Conservation (phyloP, 2,797 vertebrate genomes). For the Odontamblyopus rebecca region DNA sequence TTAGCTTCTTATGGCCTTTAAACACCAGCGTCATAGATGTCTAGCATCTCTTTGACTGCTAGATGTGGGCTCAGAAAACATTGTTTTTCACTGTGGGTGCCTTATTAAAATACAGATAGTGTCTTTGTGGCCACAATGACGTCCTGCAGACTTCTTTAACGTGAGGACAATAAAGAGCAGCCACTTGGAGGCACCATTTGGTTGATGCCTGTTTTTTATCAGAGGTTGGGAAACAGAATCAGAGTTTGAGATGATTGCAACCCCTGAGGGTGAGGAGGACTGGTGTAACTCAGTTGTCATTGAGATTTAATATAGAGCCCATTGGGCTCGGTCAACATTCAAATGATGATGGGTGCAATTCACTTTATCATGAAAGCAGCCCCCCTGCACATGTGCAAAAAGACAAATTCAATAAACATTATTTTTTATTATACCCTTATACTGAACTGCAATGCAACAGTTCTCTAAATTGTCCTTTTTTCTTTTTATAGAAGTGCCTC, state of each 20-base stretch:
- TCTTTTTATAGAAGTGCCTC: conserved; percentile 92
- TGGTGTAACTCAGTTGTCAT: conserved; percentile 65
- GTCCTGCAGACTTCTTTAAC: conserved; percentile 21
- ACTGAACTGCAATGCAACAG: not conserved
- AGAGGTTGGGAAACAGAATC: conserved; percentile 44
- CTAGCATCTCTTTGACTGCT: conserved; percentile 34
- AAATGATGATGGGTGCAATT: conserved; percentile 32
- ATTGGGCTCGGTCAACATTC: conserved; percentile 45
- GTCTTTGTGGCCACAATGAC: not conserved
- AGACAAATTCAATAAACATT: not conserved
- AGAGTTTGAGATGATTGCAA: conserved; percentile 20
- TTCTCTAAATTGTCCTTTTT: conserved; percentile 29
- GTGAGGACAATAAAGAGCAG: conserved; percentile 22
- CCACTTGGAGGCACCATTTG: conserved; percentile 19
- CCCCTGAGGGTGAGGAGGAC: conserved; percentile 21
- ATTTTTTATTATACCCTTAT: too few relatives aligned
- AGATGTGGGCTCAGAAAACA: conserved; percentile 4
- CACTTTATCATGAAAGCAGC: conserved; percentile 31
- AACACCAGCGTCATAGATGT: conserved; percentile 67
- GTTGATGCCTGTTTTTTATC: conserved; percentile 45
- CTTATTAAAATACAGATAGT: not conserved
- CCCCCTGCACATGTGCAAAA: not conserved
- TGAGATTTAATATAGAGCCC: conserved; percentile 64
- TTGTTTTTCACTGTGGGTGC: not conserved
- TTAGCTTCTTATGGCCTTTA: conserved; percentile 82